Conservation (phyloP, 1,140 invertebrate species). For the Limonius californicus region DNA sequence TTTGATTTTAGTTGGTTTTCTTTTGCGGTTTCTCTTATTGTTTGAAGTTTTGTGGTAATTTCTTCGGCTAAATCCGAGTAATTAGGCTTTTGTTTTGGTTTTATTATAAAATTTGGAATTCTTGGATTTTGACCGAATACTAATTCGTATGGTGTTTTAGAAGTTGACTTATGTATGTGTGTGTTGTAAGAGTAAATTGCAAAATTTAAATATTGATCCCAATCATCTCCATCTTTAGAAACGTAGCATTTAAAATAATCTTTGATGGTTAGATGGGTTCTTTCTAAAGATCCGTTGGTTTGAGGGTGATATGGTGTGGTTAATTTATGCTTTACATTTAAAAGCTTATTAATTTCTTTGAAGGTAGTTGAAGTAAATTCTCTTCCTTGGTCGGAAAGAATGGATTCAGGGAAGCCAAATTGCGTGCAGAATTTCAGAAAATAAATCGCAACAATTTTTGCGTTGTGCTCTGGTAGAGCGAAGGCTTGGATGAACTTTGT, state of each 20-base stretch:
- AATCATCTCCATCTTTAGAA: neutral
- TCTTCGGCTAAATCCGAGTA: no score
- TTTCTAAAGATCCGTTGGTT: constrained; percentile 3
- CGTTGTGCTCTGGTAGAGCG: constrained; percentile 36
- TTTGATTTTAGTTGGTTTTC: no score
- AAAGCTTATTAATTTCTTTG: neutral
- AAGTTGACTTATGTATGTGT: no score
- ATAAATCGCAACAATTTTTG: constrained; percentile 34
- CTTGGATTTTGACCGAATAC: no score
- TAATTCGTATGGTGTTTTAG: no score
- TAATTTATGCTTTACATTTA: neutral
- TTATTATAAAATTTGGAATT: no score
- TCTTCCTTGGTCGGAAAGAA: neutral
- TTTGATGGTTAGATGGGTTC: neutral
- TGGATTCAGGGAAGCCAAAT: constrained; percentile 31
- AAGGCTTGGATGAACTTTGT: constrained; percentile 37
- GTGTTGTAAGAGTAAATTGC: neutral
- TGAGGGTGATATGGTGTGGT: constrained; percentile 8
- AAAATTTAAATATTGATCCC: neutral
- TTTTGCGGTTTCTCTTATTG: no score
- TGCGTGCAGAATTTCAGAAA: constrained; percentile 29
- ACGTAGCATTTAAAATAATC: neutral
- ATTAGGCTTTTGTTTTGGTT: no score
- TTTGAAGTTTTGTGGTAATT: no score
- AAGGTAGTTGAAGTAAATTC: neutral